Base-by-base conservation (phyloP, 30 jellyfish, hydroid and myxozoan species). In the Sanderia malayensis region DNA sequence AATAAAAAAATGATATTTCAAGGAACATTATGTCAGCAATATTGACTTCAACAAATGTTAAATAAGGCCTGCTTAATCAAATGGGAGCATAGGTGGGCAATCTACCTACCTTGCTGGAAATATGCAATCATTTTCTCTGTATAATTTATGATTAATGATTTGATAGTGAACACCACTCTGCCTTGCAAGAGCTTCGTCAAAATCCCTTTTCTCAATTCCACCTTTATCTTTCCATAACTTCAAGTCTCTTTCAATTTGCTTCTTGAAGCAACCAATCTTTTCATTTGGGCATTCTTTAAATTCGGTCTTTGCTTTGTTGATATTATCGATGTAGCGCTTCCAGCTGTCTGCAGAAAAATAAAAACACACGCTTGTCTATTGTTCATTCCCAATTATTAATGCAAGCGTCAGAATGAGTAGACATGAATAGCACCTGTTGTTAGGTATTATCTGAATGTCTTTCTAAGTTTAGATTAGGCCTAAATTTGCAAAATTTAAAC, bases 151-250 rank as follows among this genome's bases (percentile, higher is more conserved):
- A 46, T 88, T 75, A 21, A 88, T 88, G n/a, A 88, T 75, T 57
- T 88, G 94, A 58, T 88, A 88, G 74, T 88, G 97, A 27, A 49
- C 97, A 29, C 97, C 97, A 4, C 63, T 47, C 2, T 67, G 61
- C 80, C 75, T 59, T 1, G 17, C 26, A 21, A 65, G 24, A 27
- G 95, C 97, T 25, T 47, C 71, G 2, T 67, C 85, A 80, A 88
- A 81, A 34, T 71, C 91, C 17, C 47, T 61, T 27, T 88, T 87
- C 19, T 33, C 24, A 19, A 88, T 88, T 8, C 96, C 96, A 17
- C 95, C 95, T 13, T 82, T 69, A 19, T 80, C 94, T 23, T 61
- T 58, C 97, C 97, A 88, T 32, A 80, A 15, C 70, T 70, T 61
- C 20, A 88, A 80, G 60, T 88, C 97, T 46, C 31, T 53, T 31